Evolutionary conservation across 2,113 vertebrate species (phyloP), one percentile per base, ranked within the genome.

Genomic region (Chrysochloris asiatica): DNA sequence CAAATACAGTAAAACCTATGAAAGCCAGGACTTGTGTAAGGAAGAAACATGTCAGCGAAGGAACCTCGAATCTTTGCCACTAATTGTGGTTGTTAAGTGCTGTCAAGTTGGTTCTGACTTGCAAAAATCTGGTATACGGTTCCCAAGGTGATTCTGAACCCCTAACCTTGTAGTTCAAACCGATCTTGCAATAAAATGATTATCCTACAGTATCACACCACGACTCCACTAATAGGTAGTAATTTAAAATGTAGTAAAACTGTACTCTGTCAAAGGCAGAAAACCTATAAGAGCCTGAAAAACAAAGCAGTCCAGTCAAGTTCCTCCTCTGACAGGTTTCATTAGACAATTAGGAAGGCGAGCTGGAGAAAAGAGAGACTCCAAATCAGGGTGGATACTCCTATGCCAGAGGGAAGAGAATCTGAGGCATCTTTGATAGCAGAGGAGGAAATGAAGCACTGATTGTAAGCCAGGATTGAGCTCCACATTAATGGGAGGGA

Each of bases 381-480:
- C 52, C 33, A 45, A 78, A 81, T 56, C 17, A 67, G 69, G 38
- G 63, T 45, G 56, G 36, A 77, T 90, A 85, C 48, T 93, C 38
- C 78, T 16, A 9, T 52, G 77, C 86, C 91, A 12, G 76, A 77
- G 50, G 79, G 79, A 72, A 93, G 10, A 78, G 56, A 63, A 28
- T 2, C 52, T 36, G 75, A 80, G 67, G 38, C 28, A n/a, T 63
- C 83, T 81, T 22, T 71, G 88, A 90, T 50, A 92, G 56, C 54
- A 78, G 43, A 2, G 13, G 67, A 84, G 83, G 83, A 92, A 94
- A 83, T 72, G 88, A 95, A 92, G 61, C 36, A 4, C 88, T 88
- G 90, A 93, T 47, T 86, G 45, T 48, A 47, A 94, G 67, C 36
- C 80, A 78, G 79, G 81, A 72, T 78, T 67, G 67, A 85, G 48